Evolutionary conservation across 2,888 invertebrate genomes (phyloP).

Genomic region (Eumerus sabulonum): DNA sequence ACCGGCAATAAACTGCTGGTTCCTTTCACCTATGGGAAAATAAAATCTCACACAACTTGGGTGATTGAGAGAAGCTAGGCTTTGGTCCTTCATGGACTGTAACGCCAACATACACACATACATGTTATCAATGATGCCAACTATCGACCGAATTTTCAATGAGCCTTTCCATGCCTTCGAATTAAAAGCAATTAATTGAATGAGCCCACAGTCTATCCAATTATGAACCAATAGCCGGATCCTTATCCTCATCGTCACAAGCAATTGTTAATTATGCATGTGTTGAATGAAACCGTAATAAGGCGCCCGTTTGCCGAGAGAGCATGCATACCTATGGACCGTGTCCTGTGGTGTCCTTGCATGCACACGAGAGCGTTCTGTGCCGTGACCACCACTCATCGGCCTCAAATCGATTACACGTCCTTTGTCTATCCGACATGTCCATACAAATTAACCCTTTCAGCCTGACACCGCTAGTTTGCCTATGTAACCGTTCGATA

Average conservation of each 20-base stretch:
- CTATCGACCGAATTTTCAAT: too few species aligned
- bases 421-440: conserved; percentile 44
- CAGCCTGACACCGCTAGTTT: conserved; percentile 11
- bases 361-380: conserved; percentile 26
- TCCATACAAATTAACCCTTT: conserved; percentile 59
- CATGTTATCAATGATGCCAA: too few species aligned
- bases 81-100: too few species aligned
- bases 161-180: too few species aligned
- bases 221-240: conserved; percentile 15
- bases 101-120: too few species aligned
- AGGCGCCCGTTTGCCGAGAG: too few species aligned
- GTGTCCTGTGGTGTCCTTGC: conserved; percentile 51
- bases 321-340: conserved; percentile 5
- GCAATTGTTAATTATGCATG: conserved; percentile 35
- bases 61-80: too few species aligned
- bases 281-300: conserved; percentile 7
- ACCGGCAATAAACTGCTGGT: too few species aligned
- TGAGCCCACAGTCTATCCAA: conserved; percentile 14
- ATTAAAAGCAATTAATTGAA: too few species aligned
- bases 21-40: too few species aligned
- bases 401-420: conserved; percentile 61
- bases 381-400: conserved; percentile 39
- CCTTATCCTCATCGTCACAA: conserved; percentile 15
- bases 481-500: conserved; percentile 58
- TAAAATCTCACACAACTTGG: too few species aligned